Evolutionary conservation across 1,140 invertebrate species (phyloP).

Genomic region (Teleopsis dalmanni): DNA sequence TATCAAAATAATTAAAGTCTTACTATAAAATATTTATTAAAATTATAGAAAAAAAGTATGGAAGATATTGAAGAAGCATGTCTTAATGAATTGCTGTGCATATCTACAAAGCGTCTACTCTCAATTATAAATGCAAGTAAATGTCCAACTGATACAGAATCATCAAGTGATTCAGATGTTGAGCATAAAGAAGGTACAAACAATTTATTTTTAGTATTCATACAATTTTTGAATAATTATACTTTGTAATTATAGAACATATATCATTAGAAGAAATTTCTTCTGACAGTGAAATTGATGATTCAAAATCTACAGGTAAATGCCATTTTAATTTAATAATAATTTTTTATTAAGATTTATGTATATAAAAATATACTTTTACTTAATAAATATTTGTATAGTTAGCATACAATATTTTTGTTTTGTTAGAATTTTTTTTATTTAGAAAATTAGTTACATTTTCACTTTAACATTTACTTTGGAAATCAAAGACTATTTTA

Average conservation of each 20-base stretch:
- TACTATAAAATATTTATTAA: background rate
- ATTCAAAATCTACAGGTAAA: constrained; percentile 20
- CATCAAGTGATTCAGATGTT: constrained; percentile 44
- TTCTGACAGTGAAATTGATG: constrained; percentile 46
- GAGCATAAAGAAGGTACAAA: constrained; percentile 30
- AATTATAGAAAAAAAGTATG: constrained; percentile 44
- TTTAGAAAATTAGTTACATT: no score
- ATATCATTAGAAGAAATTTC: constrained; percentile 55
- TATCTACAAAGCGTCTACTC: constrained; percentile 51
- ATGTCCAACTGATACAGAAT: constrained; percentile 51
- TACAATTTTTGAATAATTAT: background rate
- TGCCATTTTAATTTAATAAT: background rate
- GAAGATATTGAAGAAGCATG: constrained; percentile 56
- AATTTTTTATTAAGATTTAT: background rate
- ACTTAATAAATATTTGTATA: background rate
- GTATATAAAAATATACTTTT: background rate
- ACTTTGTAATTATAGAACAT: constrained; percentile 42
- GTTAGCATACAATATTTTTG: no score
- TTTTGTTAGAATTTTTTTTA: no score
- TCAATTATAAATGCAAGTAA: constrained; percentile 49
- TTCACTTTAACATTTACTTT: no score
- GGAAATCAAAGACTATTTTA: no score
- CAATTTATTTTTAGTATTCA: background rate
- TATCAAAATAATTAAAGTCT: constrained; percentile 12
- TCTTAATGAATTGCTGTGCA: constrained; percentile 53